These are phyloP conservation scores for Hyperoodon ampullatus DNA, from an alignment of 2,113 vertebrate genomes.

Conservation along the genomic window DNA sequence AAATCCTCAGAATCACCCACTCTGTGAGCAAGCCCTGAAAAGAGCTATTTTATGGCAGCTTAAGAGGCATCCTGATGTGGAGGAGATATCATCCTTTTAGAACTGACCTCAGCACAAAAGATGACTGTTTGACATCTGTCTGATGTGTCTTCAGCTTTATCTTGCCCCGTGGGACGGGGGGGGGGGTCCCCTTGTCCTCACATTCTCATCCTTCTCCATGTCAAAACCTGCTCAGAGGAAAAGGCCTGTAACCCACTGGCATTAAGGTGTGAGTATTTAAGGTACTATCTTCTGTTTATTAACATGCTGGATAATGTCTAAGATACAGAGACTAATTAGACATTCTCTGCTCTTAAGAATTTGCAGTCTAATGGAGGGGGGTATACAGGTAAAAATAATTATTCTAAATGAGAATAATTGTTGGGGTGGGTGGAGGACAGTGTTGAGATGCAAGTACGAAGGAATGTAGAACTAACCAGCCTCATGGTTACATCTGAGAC, in stretches of 20 bases:
- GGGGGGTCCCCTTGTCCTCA: rapidly evolving
- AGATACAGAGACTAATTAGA: not conserved
- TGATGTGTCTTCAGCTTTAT: not conserved
- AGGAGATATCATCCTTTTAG: not conserved
- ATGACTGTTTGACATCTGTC: not conserved
- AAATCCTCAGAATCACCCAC: not conserved
- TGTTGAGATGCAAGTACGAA: not conserved
- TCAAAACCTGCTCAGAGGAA: not conserved
- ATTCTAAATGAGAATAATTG: not conserved
- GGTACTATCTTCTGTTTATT: not conserved
- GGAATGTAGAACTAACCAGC: not conserved
- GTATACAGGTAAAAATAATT: not conserved
- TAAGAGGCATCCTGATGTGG: not conserved
- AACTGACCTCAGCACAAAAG: not conserved
- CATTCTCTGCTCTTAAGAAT: not conserved
- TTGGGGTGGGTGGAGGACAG: not conserved
- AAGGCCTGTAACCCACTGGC: not conserved
- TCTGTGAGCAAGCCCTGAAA: not conserved
- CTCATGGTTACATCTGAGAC: not conserved
- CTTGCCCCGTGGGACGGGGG: not conserved
- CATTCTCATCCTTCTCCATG: not conserved
- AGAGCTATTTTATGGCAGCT: not conserved
- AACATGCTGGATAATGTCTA: not conserved
- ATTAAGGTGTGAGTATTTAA: not conserved
- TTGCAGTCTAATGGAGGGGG: not conserved